Evolutionary conservation across 2,888 invertebrate genomes (phyloP).

Genomic region (Drosophila percnosoma): DNA sequence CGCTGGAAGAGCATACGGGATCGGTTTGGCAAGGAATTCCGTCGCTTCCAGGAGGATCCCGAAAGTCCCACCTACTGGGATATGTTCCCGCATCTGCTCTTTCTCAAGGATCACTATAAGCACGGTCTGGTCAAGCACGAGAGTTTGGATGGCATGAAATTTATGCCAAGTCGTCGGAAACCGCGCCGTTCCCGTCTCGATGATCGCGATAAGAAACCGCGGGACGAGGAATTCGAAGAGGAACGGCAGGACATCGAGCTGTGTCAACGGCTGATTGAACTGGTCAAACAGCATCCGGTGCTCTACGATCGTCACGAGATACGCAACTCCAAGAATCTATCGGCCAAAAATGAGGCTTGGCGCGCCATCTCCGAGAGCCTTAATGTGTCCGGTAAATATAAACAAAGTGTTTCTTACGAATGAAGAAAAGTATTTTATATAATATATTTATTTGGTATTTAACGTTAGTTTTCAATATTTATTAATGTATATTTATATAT

Average conservation of each 20-base stretch:
- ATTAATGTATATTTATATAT: too few relatives aligned
- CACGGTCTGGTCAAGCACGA: slow-evolving; percentile 75
- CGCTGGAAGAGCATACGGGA: slow-evolving; percentile 82
- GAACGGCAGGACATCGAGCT: slow-evolving; percentile 62
- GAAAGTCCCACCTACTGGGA: slow-evolving; percentile 79
- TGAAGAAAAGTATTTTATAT: too few relatives aligned
- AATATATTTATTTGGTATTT: too few relatives aligned
- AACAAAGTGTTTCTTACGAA: too few relatives aligned
- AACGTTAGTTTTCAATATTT: too few relatives aligned
- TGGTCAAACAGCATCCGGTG: slow-evolving; percentile 79
- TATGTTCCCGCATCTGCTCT: slow-evolving; percentile 77
- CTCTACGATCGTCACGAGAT: slow-evolving; percentile 79
- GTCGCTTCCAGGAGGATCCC: slow-evolving; percentile 76
- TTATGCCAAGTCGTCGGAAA: slow-evolving; percentile 62
- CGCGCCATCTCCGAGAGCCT: slow-evolving; percentile 72
- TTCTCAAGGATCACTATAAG: slow-evolving; percentile 80
- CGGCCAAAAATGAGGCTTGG: slow-evolving; percentile 81
- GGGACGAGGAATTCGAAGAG: slow-evolving; percentile 41
- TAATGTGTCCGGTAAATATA: slow-evolving; percentile 68
- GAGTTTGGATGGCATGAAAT: slow-evolving; percentile 70
- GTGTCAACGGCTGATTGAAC: slow-evolving; percentile 74
- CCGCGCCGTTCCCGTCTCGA: slow-evolving; percentile 38
- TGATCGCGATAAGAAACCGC: slow-evolving; percentile 32
- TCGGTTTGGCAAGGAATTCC: slow-evolving; percentile 80
- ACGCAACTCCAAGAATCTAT: slow-evolving; percentile 79